Evolutionary conservation across 53 echinoderm and acorn worm species (phyloP).

Genomic region (Arbacia lixula): DNA sequence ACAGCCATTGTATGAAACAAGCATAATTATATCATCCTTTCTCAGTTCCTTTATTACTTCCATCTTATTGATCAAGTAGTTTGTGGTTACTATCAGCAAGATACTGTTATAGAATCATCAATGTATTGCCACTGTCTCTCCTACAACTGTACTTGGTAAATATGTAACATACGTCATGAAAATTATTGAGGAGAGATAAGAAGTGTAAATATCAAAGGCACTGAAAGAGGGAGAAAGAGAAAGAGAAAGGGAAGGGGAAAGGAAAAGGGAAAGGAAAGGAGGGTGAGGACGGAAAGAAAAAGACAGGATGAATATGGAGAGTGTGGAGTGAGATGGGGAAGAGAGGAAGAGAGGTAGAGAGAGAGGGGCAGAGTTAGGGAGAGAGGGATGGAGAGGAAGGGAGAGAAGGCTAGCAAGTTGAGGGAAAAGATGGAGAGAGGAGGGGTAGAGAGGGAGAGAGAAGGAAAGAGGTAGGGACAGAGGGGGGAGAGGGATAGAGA

Average conservation of each 20-base stretch:
- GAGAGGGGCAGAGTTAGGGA: no score
- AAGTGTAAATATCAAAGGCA: not conserved
- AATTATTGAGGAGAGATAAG: not conserved
- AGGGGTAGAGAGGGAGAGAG: not conserved
- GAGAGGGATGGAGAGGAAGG: no score
- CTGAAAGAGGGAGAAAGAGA: not conserved
- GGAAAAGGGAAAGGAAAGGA: not conserved
- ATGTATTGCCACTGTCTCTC: no score
- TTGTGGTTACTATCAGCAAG: no score
- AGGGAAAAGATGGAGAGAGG: not conserved
- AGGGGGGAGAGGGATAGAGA: not conserved
- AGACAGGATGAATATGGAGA: not conserved
- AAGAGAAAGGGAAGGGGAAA: not conserved
- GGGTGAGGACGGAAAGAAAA: not conserved
- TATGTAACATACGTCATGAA: no score
- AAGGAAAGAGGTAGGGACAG: not conserved
- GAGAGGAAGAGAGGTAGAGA: not conserved
- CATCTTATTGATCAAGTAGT: no score
- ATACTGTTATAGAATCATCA: no score
- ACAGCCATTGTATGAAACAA: no score
- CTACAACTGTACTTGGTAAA: no score
- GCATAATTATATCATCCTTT: no score
- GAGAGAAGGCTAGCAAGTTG: no score
- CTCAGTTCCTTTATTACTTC: no score
- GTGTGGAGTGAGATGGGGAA: not conserved